These are phyloP conservation scores for Microchirus variegatus DNA, from an alignment of 2,797 vertebrate genomes.

Conservation along the genomic window DNA sequence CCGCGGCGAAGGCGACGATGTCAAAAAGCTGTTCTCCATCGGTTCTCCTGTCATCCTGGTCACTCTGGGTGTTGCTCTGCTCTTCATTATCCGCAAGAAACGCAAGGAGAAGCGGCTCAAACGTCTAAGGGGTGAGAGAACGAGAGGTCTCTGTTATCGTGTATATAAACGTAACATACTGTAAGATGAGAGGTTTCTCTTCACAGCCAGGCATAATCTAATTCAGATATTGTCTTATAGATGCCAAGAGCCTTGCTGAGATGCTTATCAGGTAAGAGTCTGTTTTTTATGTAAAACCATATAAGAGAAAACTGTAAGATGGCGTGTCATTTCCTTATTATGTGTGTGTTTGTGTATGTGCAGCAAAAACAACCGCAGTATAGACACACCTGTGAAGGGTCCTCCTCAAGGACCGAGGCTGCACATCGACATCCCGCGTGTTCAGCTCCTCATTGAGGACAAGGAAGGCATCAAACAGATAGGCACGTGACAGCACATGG, in stretches of 20 bases:
- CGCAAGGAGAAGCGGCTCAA: conserved; percentile 97
- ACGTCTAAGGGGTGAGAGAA: conserved; percentile 89
- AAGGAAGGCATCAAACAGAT: conserved; percentile 99
- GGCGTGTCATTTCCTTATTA: not conserved
- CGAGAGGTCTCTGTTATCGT: conserved; percentile 5
- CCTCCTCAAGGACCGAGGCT: conserved; percentile 95
- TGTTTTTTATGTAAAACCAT: not conserved
- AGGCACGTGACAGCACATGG: conserved; percentile 75
- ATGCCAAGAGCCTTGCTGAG: conserved; percentile 98
- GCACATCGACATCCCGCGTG: conserved; percentile 97
- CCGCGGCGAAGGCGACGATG: conserved; percentile 93
- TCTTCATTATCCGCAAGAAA: conserved; percentile 96
- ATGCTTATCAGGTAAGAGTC: conserved; percentile 96
- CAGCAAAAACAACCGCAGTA: conserved; percentile 98
- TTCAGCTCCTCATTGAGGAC: conserved; percentile 99
- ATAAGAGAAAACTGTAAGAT: not conserved
- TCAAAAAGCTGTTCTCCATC: conserved; percentile 97
- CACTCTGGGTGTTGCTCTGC: conserved; percentile 91
- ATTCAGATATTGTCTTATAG: conserved; percentile 74
- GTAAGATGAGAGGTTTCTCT: conserved; percentile 33
- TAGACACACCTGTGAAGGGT: conserved; percentile 97
- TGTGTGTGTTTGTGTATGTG: conserved; percentile 40
- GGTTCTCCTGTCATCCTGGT: conserved; percentile 96
- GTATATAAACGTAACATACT: conserved; percentile 11
- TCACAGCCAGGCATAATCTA: conserved; percentile 33